Base-by-base conservation (phyloP, 2,113 vertebrate genomes). In the Thoracochromis brauschi region DNA sequence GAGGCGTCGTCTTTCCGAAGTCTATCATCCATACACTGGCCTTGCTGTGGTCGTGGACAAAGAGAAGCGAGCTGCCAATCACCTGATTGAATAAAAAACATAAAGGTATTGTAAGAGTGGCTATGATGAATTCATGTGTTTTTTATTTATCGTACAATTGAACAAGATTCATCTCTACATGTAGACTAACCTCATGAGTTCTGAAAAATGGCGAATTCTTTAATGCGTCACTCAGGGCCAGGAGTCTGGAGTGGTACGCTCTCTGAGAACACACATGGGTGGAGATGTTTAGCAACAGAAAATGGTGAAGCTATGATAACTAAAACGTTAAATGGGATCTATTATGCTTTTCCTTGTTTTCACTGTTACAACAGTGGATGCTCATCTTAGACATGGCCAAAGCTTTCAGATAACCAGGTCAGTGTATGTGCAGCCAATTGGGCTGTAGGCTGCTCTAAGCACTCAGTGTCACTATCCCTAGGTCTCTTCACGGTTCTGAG, bases 11-110 rank as follows among this genome's bases (percentile, higher is more conserved):
- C 91, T 97, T 97, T 17, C 96, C 97, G 55, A 97, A 97, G 92
- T 97, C 97, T 81, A 97, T 97, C 97, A 97, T 97, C 97, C 97
- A 97, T 73, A 97, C 94, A 5, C 88, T 97, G 92, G 96, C 96
- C 83, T 93, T 96, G 82, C 83, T 95, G 53, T 91, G 88, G 93
- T 97, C 96, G 2, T 97, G 96, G 80, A 97, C 94, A 42, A 97
- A 97, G 54, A 97, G 96, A 26, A 97, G 95, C 8, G 97, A 97
- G 91, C 96, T 97, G 80, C 97, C 97, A 63, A 97, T 97, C 79
- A 97, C 89, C 97, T 97, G 90, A 87, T 35, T 4, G 42, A 54
- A 33, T 26, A 53, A 90, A 79, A 90, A 9, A 80, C 29, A 81
- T 6, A 83, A 2, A 65, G 11, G 4, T 4, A 45, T 19, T 29